A percentile compares a stretch with the other conserved stretches of the same genome.
Conservation (phyloP, 1,140 invertebrate genomes). For the Lepidurus apus region DNA sequence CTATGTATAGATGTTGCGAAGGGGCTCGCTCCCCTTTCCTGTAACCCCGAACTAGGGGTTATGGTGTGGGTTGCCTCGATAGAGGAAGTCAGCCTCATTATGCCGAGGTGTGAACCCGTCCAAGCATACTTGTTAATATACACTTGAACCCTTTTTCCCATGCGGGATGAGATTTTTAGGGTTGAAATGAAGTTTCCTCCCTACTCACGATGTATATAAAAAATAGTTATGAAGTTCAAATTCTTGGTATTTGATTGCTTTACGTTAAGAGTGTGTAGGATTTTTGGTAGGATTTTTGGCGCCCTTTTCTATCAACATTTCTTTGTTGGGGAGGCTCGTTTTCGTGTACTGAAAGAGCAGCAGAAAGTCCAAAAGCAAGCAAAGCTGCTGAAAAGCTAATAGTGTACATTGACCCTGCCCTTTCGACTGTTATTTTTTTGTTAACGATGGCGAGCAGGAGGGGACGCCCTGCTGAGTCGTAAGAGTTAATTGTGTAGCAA, state of each 20-base stretch:
- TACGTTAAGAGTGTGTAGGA: too few species aligned
- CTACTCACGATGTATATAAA: too few species aligned
- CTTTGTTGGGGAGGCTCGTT: not conserved
- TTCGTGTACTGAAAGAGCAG: not conserved
- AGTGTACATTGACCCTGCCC: constrained; percentile 13
- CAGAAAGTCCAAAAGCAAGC: not conserved
- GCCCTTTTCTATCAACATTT: too few species aligned
- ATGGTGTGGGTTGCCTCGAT: not conserved
- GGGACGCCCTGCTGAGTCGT: constrained; percentile 12
- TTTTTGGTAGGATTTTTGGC: too few species aligned
- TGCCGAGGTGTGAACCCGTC: constrained; percentile 21
- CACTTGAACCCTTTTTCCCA: not conserved
- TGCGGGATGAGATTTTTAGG: not conserved
- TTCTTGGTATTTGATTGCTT: too few species aligned
- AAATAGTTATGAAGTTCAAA: too few species aligned
- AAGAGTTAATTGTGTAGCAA: constrained; percentile 14
- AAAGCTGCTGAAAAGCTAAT: constrained; percentile 2
- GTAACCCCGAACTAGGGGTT: not conserved
- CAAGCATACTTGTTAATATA: constrained; percentile 25
- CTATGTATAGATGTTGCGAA: not conserved
- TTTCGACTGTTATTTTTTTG: not conserved
- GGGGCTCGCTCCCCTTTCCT: constrained; percentile 1
- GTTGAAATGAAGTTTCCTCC: not conserved
- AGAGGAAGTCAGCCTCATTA: constrained; percentile 18
- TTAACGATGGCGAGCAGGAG: not conserved